Evolutionary conservation across 2,888 invertebrate species (phyloP), one percentile per base, ranked within the genome.

Genomic region (Melipona beecheii): DNA sequence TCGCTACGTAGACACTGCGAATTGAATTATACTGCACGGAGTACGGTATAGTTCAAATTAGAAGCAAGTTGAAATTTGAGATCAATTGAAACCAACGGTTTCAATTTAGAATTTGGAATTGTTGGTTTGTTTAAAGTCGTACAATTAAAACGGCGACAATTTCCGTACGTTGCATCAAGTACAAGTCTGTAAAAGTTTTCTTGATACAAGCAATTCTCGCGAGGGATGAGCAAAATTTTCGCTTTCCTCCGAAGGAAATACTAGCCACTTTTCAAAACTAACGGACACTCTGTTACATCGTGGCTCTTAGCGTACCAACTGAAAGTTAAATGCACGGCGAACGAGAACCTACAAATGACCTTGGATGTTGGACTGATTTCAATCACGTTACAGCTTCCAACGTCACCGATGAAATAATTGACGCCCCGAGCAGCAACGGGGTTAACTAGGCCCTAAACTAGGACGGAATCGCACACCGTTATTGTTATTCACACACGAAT

Each of bases 401-500:
- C n/a, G 11, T 31, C 15, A 3, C 17, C 2, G 31, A 36, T 17
- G 31, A 36, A 19, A 13, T 49, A 27, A 21, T 60, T 49, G 21
- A 15, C 9, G 50, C 21, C 70, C 15, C 71, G 68, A 65, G 31
- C 54, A 50, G 43, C 52, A 31, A n/a, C 0, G 50, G 58, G 64
- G 43, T 52, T 65, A 58, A 75, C 75, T 49, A 50, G 36, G 64
- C 31, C 56, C 24, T 76, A 6, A 52, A 52, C n/a, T 71, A 56
- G 43, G 71, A 78, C 56, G 70, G 64, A 72, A 71, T 81, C 78
- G 58, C 56, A 65, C 78, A 83, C 69, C 71, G 71, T 75, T 78
- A 75, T 87, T 86, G 85, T 85, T n/a, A n/a, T n/a, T 87, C 82
- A 80, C 60, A 58, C 21, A 43, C 27, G 54, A 66, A 69, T 84